Percentiles rank a stretch among this genome's conserved stretches.
Conservation (phyloP, 2,888 invertebrate species). For the Lobophora halterata region DNA sequence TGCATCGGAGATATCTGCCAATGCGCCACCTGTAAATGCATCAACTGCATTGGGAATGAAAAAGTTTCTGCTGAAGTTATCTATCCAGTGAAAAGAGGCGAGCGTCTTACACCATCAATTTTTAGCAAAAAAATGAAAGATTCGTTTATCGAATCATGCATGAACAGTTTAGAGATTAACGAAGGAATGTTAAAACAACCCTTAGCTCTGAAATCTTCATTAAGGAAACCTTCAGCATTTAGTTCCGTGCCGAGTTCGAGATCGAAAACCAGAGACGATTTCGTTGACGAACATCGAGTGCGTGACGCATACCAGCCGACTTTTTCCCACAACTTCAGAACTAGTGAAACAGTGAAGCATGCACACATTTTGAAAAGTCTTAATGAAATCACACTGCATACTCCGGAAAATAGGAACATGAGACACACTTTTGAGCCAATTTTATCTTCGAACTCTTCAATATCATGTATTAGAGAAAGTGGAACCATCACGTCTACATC, state of each 20-base stretch:
- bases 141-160: slow-evolving; percentile 13
- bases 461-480: slow-evolving; percentile 17
- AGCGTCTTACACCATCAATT: slow-evolving; percentile 13
- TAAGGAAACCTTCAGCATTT: slow-evolving; percentile 3
- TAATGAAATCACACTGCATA: slow-evolving; percentile 6
- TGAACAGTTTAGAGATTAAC: slow-evolving; percentile 11
- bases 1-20: slow-evolving; percentile 9
- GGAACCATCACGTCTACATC: slow-evolving; percentile 6
- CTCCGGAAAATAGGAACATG: neutral
- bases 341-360: slow-evolving; percentile 6
- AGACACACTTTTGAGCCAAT: slow-evolving; percentile 10
- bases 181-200: slow-evolving; percentile 9
- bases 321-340: neutral
- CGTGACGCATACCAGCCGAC: neutral
- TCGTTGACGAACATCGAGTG: neutral
- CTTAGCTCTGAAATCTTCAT: neutral
- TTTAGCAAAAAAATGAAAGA: slow-evolving; percentile 11
- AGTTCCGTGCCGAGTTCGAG: too few relatives aligned
- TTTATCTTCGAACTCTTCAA: slow-evolving; percentile 22
- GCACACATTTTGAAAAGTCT: slow-evolving; percentile 1
- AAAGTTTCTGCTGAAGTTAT: slow-evolving; percentile 8
- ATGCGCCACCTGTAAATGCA: slow-evolving; percentile 6
- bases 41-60: slow-evolving; percentile 3
- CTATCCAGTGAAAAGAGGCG: slow-evolving; percentile 19
- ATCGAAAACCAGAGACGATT: neutral